Evolutionary conservation across 2,888 invertebrate genomes (phyloP), one percentile per base, ranked within the genome.

Genomic region (Germaria angustata): DNA sequence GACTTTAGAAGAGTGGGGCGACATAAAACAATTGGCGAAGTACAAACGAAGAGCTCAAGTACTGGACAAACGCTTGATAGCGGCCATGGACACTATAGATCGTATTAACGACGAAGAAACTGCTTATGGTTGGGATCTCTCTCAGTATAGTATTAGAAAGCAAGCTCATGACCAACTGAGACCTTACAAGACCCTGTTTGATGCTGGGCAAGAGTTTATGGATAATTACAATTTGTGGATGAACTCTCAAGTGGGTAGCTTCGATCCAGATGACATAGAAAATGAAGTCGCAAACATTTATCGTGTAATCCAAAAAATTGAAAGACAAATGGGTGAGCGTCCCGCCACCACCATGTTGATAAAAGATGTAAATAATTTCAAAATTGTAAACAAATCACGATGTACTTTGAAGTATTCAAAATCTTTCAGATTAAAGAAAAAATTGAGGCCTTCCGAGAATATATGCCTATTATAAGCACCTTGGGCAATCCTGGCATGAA

Each of bases 401-500:
- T 13, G n/a, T 32, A 1, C 22, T 2, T 15, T 6, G n/a, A 36
- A 7, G 6, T 22, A 20, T 57, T 28, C 1, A 13, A 13, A 34
- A 3, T 36, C 20, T 69, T 66, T 9, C 51, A 88, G 87, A 86
- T 87, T 24, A 89, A 88, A 68, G 86, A 92, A 89, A 92, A 93
- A 90, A 96, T 98, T 85, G 98, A 98, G 86, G 95, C 94, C 2
- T 98, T 99, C 91, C 95, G 95, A 85, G 93, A 94, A n/a, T 93
- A 96, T 87, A 92, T 98, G 94, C 97, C 98, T 0, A 95, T 98
- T n/a, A 95, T 99, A 44, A 94, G 95, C 89, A 98, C 98, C 0
- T 92, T 99, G 20, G 98, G 98, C 55, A 99, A 99, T 92, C 98
- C 98, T 0, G 98, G 98, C 68, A 94, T 99, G 94, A 96, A 97